Evolutionary conservation across 2,113 vertebrate species (phyloP), one percentile per base, ranked within the genome.

Genomic region (Zosterops hypoxanthus): DNA sequence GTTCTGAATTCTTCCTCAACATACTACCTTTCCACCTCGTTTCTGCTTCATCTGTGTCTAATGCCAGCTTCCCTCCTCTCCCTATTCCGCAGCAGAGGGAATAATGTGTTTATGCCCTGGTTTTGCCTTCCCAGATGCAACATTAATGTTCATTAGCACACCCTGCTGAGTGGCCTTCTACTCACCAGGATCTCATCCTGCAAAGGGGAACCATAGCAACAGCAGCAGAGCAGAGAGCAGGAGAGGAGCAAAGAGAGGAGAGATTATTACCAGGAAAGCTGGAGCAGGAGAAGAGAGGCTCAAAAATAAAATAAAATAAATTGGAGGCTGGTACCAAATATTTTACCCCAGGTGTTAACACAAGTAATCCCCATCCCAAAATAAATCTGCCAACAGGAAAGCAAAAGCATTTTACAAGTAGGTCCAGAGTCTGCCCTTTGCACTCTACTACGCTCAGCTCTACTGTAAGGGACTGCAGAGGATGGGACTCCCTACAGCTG

Each of bases 181-280:
- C 98, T 99, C 98, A 99, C 98, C 98, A 99, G 98, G 98, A 98
- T 98, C 97, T 99, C 98, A 98, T 99, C 98, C 98, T 99, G 98
- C 96, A 98, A 98, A 98, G 98, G 96, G 98, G 98, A 98, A 98
- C 98, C 98, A 98, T 98, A 98, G 98, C 98, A 98, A 98, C 97
- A 98, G 97, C 97, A 98, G 98, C 95, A 97, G 98, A 97, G 97
- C 97, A 98, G 97, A 95, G 96, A 98, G 96, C 97, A 96, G 95
- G 92, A 98, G 97, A 98, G 95, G 82, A 97, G 96, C 97, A 97
- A 97, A 97, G 97, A 98, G 98, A 98, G 98, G 98, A 98, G 96
- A 98, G 89, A 98, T 97, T 95, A 94, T 98, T 98, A 98, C 98
- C 98, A 98, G 97, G 96, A 97, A 95, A 95, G 96, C 96, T 86